Percentiles rank a stretch among this genome's conserved stretches.
phyloP scores from a whole-genome alignment of 2,113 vertebrate species.

The Protomyctophum bolini region DNA sequence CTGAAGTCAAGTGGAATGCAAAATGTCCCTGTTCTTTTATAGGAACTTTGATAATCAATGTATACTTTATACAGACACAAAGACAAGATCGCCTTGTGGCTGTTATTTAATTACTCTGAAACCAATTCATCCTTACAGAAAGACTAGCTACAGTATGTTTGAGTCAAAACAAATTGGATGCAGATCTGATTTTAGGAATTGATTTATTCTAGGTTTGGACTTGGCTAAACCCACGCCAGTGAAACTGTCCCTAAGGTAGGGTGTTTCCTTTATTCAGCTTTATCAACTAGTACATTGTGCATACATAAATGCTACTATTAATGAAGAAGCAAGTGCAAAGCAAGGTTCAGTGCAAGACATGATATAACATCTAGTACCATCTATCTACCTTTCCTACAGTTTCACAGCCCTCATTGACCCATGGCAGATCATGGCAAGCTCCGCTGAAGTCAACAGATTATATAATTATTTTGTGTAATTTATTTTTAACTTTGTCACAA shows the following conservation, averaged over 20 bases:
- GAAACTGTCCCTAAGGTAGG: conserved; percentile 41
- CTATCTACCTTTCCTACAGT: conserved; percentile 22
- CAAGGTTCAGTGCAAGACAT: conserved; percentile 52
- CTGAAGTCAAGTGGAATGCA: no score
- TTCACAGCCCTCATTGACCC: conserved; percentile 11
- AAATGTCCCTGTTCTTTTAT: no score
- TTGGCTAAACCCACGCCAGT: conserved; percentile 41
- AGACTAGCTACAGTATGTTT: background rate
- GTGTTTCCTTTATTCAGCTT: conserved; percentile 56
- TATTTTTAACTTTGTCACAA: no score
- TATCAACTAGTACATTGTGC: conserved; percentile 50
- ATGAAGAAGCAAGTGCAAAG: conserved; percentile 69
- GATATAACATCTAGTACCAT: conserved; percentile 29
- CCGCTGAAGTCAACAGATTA: background rate
- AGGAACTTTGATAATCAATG: no score
- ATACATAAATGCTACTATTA: conserved; percentile 63
- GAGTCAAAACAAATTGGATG: conserved; percentile 28
- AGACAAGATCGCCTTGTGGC: no score
- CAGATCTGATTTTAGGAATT: conserved; percentile 33
- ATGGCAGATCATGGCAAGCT: conserved; percentile 32
- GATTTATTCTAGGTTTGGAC: conserved; percentile 25
- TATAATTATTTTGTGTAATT: background rate
- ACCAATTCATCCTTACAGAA: no score
- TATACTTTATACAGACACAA: no score
- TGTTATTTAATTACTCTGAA: no score